Base-by-base conservation (phyloP, 2,888 invertebrate genomes). In the Branchipolynoe longqiensis region DNA sequence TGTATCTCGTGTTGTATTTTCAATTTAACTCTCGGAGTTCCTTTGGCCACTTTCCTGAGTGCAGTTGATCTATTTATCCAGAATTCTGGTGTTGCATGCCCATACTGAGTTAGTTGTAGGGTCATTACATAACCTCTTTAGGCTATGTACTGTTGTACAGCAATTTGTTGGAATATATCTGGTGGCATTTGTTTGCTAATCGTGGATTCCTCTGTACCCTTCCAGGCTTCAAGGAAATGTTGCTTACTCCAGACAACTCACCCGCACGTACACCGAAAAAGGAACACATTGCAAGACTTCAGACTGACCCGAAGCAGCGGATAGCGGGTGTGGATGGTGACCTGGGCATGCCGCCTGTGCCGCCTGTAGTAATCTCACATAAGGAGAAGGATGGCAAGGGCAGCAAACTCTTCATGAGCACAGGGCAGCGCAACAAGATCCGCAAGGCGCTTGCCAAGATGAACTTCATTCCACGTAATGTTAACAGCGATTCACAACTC, bases 361-460 rank as follows among this genome's bases (percentile, higher is more conserved):
- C 78, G 22, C 78, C 78, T 31, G 78, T 78, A 4, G 85, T 87
- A 41, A 86, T 87, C 38, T 40, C 73, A 33, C 58, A 83, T 40
- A 48, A 54, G 64, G 36, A 74, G 36, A 93, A 92, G 83, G 89
- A 90, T 59, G 94, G 94, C 87, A 94, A 94, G 88, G 93, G 31
- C 90, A 94, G 91, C 87, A 94, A 91, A 96, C 92, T 92, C 0
- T 98, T 97, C 92, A 97, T 97, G 97, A 98, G 98, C 40, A 95
- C 97, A 87, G 97, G 97, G 0, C 97, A 97, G 83, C 97, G 97
- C 92, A 95, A 96, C 89, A 95, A 97, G 90, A 94, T 98, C 90
- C 97, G 98, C 96, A 98, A 97, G 94, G 96, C 98, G 91, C 95
- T 97, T 90, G 97, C 97, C 91, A 97, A 97, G 95, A 97, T 97